Base-by-base conservation (phyloP, 2,797 vertebrate species). In the Poeciliopsis presidionis region DNA sequence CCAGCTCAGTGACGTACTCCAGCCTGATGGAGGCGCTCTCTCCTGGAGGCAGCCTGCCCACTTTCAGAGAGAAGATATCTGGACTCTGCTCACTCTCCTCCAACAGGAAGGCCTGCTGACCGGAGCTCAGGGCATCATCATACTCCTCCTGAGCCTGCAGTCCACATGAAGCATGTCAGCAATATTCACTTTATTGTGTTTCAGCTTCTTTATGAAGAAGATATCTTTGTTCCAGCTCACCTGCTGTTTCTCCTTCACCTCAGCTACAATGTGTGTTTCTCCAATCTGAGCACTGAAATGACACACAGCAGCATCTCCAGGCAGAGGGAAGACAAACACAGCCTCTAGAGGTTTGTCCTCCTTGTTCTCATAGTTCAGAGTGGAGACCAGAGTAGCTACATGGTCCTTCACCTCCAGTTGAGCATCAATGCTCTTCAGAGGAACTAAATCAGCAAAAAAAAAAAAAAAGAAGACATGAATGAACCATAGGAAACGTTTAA, bases 271-370 rank as follows among this genome's bases (percentile, higher is more conserved):
- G 86, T 88, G 92, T 22, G 90, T 94, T 73, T 95, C 93, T 80
- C 95, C 95, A 4, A 97, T 90, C 73, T 87, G 28, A 72, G 71
- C 71, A 55, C 96, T 95, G 75, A 97, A 97, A 84, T 95, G 95
- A 85, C 96, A 96, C 67, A 97, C 93, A 7, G 96, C 96, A 65
- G 96, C 96, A 33, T 96, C 95, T 75, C 93, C 94, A 59, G 96
- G 95, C 93, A 96, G 85, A 76, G 96, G 96, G 81, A 97, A 97
- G 45, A 97, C 92, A 75, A 97, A 97, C 70, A 96, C 72, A 0
- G 93, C 93, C 91, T 97, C 96, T 47, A 97, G 20, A 0, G 96
- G 90, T 65, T 87, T 84, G 43, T 93, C 85, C 85, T 96, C 96
- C 76, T 94, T 88, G 80, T 97, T 97, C 83, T 96, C 86, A 30